Base-by-base conservation (phyloP, 1,140 invertebrate species). In the Scaptodrosophila lebanonensis region DNA sequence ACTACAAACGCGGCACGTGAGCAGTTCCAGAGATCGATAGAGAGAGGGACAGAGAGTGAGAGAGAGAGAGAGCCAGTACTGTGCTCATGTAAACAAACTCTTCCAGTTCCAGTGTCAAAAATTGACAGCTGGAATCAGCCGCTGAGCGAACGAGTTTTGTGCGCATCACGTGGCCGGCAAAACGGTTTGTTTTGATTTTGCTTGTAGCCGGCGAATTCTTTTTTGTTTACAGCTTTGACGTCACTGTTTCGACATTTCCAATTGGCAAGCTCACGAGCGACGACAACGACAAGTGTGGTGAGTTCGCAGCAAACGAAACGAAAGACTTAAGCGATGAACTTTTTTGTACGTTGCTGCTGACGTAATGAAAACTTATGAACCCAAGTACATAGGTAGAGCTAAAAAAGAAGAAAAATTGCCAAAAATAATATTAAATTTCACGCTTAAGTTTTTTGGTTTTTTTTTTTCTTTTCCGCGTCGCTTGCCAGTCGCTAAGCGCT, bases 141-240 rank as follows among this genome's bases (percentile, higher is more conserved):
- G 30, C 43, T 29, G 12, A 1, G 16, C 36, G 16, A 66, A 82
- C 75, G 16, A 68, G 73, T 79, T 79, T 73, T 49, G 25, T 15
- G 57, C 44, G 29, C 18, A 66, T 79, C 75, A 79, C 75, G 75
- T 79, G 75, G 75, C 75, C 75, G 75, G 75, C 75, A 56, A n/a
- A n/a, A 82, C 51, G 73, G 57, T 82, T 79, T 79, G 75, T 79
- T 82, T 82, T 79, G 76, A 66, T 79, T 82, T 75, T 50, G 11
- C 4, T 15, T 29, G 36, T 39, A 32, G 32, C 33, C 27, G 12
- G 42, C 64, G 25, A 66, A 67, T 53, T 16, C 4, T 13, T 9
- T 12, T 66, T 77, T 77, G 72, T 77, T 77, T 71, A 71, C 72
- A 57, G 44, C 18, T 36, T 57, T 82, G 75, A 82, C 75, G 76